These are phyloP conservation scores for Cardiocondyla obscurior DNA, from an alignment of 1,140 invertebrate genomes.

Conservation along the genomic window DNA sequence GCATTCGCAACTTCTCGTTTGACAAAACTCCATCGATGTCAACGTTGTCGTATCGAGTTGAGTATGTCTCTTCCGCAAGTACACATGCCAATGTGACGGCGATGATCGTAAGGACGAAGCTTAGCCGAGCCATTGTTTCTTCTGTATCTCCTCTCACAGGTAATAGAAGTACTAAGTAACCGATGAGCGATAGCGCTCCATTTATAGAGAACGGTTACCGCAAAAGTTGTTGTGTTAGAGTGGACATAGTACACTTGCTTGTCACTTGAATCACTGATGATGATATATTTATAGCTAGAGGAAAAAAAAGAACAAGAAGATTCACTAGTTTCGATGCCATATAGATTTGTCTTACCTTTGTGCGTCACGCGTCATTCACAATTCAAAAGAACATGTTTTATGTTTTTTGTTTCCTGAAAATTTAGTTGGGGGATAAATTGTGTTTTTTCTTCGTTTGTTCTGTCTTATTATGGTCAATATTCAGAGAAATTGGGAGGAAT, in stretches of 20 bases:
- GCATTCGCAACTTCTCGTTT: constrained; percentile 43
- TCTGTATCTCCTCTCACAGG: background rate
- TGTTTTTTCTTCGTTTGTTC: background rate
- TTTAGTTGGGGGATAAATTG: background rate
- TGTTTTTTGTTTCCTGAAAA: background rate
- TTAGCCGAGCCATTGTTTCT: constrained; percentile 18
- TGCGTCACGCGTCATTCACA: background rate
- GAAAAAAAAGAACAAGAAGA: background rate
- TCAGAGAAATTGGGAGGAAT: background rate
- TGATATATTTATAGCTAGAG: background rate
- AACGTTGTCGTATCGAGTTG: constrained; percentile 44
- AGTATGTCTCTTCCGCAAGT: background rate
- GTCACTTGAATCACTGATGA: background rate
- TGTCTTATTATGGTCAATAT: background rate
- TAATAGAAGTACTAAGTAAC: background rate
- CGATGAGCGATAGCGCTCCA: background rate
- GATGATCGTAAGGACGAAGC: background rate
- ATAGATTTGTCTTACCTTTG: background rate
- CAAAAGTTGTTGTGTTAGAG: background rate
- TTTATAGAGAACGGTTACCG: background rate
- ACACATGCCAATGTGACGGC: background rate
- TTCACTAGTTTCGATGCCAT: background rate
- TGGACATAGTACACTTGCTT: background rate
- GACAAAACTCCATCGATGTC: background rate
- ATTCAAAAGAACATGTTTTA: background rate